A percentile compares a stretch with the other conserved stretches of the same genome.
Evolutionary conservation across 2,888 invertebrate genomes (phyloP).

Genomic region (Poecilus cupreus): DNA sequence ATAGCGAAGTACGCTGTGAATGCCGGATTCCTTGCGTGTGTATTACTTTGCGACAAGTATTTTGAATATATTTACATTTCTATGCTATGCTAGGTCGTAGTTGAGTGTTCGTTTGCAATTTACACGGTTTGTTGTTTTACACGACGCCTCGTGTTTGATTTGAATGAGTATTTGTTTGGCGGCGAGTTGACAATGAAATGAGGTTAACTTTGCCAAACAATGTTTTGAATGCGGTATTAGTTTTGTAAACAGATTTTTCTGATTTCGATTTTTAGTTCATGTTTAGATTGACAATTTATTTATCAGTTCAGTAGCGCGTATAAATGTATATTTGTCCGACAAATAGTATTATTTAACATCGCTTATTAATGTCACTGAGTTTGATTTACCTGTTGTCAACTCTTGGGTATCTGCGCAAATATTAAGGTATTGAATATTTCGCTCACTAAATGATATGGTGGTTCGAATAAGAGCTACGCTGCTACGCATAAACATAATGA

Average conservation of each 20-base stretch:
- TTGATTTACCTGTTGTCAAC: too few relatives aligned
- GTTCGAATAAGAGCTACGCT: too few relatives aligned
- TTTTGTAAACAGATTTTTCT: neutral
- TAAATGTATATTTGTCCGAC: too few relatives aligned
- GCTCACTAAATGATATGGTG: too few relatives aligned
- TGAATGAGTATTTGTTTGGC: constrained; percentile 46
- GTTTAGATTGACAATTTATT: too few relatives aligned
- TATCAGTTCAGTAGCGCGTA: too few relatives aligned
- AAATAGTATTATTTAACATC: neutral
- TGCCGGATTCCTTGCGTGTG: constrained; percentile 14
- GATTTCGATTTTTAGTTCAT: neutral
- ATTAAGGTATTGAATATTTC: too few relatives aligned
- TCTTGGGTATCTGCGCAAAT: too few relatives aligned
- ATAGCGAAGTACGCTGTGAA: neutral
- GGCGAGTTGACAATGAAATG: constrained; percentile 15
- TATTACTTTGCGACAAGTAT: constrained; percentile 53
- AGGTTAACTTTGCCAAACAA: neutral
- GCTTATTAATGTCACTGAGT: neutral
- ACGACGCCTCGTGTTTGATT: constrained; percentile 35
- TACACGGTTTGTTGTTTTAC: constrained; percentile 43
- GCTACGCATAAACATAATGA: too few relatives aligned
- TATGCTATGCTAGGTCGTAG: constrained; percentile 26
- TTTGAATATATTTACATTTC: constrained; percentile 58
- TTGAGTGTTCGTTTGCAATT: constrained; percentile 50
- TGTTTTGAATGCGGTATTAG: neutral